Evolutionary conservation across 2,888 invertebrate species (phyloP).

Genomic region (Drosophila maculinotata): DNA sequence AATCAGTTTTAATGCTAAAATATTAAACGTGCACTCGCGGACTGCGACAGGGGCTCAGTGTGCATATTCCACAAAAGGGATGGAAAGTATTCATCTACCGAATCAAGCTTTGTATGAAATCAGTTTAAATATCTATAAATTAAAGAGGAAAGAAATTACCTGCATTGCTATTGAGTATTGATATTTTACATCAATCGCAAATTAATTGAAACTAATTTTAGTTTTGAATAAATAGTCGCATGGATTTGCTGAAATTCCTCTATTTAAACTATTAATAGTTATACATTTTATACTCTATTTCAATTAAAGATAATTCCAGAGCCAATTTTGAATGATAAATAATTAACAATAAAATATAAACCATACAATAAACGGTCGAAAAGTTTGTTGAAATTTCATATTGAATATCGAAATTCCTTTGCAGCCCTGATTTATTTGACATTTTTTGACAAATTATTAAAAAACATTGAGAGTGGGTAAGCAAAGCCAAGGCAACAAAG

Average conservation of each 20-base stretch:
- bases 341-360: not conserved
- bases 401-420: constrained; percentile 4
- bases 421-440: constrained; percentile 39
- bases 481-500: constrained; percentile 32
- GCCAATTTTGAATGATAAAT: too few species aligned
- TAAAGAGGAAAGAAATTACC: not conserved
- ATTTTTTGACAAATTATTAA: constrained; percentile 67
- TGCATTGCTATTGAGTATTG: too few species aligned
- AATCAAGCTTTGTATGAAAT: not conserved
- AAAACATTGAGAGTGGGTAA: constrained; percentile 17
- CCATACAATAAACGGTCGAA: too few species aligned
- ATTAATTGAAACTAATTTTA: too few species aligned
- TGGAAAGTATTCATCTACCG: constrained; percentile 7
- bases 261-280: too few species aligned
- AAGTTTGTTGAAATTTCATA: not conserved
- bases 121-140: not conserved
- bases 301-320: too few species aligned
- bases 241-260: too few species aligned
- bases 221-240: too few species aligned
- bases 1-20: constrained; percentile 79
- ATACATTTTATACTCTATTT: too few species aligned
- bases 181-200: too few species aligned
- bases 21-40: constrained; percentile 66
- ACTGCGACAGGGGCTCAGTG: constrained; percentile 10
- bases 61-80: constrained; percentile 37